Evolutionary conservation across 2,888 invertebrate genomes (phyloP).

Genomic region (Harpalus rufipes): DNA sequence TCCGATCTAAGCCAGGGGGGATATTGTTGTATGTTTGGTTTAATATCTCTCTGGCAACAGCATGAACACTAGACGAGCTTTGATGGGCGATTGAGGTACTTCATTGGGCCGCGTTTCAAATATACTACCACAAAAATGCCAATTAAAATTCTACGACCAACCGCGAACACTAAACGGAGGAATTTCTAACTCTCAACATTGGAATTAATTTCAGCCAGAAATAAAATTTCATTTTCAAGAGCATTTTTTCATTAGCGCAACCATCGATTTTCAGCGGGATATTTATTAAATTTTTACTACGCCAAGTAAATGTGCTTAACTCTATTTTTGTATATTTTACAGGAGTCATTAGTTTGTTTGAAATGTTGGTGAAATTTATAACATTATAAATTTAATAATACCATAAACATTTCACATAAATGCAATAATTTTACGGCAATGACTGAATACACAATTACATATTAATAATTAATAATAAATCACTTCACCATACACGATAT

Average conservation of each 20-base stretch:
- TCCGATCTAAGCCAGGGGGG: background rate
- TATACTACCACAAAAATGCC: slow-evolving; percentile 65
- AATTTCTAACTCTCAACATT: slow-evolving; percentile 35
- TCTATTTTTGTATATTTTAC: background rate
- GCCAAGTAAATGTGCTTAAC: background rate
- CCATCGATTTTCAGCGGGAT: background rate
- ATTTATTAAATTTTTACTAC: slow-evolving; percentile 1
- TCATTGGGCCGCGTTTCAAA: slow-evolving; percentile 60
- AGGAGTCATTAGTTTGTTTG: background rate
- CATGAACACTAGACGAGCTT: background rate
- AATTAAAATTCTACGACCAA: slow-evolving; percentile 62
- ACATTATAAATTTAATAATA: background rate
- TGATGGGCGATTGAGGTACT: slow-evolving; percentile 33
- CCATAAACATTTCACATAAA: background rate
- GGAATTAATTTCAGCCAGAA: slow-evolving; percentile 55
- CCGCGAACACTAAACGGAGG: slow-evolving; percentile 50
- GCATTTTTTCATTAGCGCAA: slow-evolving; percentile 35
- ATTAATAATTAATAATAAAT: slow-evolving; percentile 8
- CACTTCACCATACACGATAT: background rate
- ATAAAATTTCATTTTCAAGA: slow-evolving; percentile 23
- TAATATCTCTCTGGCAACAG: slow-evolving; percentile 52
- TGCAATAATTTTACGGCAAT: background rate
- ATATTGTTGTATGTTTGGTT: slow-evolving; percentile 20
- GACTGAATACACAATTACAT: slow-evolving; percentile 2
- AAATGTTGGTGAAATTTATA: background rate